Evolutionary conservation across 2,113 vertebrate species (phyloP).

Genomic region (Steatornis caripensis): DNA sequence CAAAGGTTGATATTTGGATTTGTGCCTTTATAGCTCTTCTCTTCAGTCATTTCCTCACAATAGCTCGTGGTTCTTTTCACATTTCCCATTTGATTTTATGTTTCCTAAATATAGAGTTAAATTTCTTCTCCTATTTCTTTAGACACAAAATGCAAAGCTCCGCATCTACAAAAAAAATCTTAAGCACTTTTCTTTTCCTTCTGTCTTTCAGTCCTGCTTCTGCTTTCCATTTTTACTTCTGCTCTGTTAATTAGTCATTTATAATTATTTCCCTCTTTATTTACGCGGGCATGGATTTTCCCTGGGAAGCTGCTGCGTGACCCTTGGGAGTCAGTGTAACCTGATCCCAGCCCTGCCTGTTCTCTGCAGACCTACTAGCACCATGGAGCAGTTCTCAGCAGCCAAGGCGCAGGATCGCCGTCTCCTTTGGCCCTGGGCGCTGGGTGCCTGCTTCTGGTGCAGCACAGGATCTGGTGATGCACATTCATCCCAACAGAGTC

Average conservation of each 20-base stretch:
- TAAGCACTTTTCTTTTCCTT: background rate
- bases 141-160: background rate
- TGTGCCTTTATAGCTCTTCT: background rate
- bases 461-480: background rate
- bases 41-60: background rate
- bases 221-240: background rate
- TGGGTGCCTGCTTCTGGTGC: background rate
- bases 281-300: background rate
- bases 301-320: background rate
- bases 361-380: background rate
- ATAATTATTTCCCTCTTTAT: constrained; percentile 7
- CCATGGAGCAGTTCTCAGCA: background rate
- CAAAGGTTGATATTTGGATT: background rate
- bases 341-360: background rate
- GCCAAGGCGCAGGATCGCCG: background rate
- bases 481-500: background rate
- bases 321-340: background rate
- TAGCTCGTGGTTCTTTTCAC: background rate
- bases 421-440: background rate
- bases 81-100: background rate
- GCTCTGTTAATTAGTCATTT: background rate
- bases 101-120: background rate
- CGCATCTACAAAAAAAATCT: background rate
- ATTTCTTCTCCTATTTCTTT: background rate
- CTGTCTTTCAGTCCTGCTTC: background rate